Conservation (phyloP, 1,140 invertebrate genomes). For the Drosophila burlai region DNA sequence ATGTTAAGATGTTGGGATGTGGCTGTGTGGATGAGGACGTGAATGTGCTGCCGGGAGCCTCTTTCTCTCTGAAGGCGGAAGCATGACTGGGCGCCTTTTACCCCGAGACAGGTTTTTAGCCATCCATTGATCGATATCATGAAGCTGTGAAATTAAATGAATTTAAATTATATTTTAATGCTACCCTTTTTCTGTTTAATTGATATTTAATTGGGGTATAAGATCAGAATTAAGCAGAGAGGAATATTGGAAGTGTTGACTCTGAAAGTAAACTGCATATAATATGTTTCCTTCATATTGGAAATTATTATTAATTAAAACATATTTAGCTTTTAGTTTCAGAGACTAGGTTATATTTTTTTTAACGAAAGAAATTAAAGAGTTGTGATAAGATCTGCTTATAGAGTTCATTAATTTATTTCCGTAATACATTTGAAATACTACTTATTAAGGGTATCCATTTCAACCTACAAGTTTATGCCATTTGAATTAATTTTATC, state of each 20-base stretch:
- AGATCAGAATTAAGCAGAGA: too few relatives aligned
- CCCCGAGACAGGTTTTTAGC: background rate
- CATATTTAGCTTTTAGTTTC: background rate
- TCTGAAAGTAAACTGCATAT: background rate
- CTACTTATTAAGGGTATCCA: background rate
- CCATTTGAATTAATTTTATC: background rate
- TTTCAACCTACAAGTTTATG: background rate
- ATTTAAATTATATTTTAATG: constrained; percentile 45
- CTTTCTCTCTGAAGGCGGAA: constrained; percentile 43
- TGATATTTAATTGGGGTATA: constrained; percentile 28
- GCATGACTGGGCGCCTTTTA: constrained; percentile 66
- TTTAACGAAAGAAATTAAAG: background rate
- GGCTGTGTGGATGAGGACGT: constrained; percentile 8
- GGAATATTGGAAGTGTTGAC: background rate
- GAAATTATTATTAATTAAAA: background rate
- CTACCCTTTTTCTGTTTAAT: background rate
- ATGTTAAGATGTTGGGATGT: background rate
- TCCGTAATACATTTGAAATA: background rate
- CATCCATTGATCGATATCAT: constrained; percentile 59
- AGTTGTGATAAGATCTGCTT: background rate
- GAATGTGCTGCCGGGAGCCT: background rate
- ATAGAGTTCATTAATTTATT: background rate
- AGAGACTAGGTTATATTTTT: background rate
- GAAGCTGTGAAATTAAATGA: constrained; percentile 49
- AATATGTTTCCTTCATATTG: background rate